A percentile compares a stretch with the other conserved stretches of the same genome.
Evolutionary conservation across 2,113 vertebrate species (phyloP).

Genomic region (Rattus rattus): DNA sequence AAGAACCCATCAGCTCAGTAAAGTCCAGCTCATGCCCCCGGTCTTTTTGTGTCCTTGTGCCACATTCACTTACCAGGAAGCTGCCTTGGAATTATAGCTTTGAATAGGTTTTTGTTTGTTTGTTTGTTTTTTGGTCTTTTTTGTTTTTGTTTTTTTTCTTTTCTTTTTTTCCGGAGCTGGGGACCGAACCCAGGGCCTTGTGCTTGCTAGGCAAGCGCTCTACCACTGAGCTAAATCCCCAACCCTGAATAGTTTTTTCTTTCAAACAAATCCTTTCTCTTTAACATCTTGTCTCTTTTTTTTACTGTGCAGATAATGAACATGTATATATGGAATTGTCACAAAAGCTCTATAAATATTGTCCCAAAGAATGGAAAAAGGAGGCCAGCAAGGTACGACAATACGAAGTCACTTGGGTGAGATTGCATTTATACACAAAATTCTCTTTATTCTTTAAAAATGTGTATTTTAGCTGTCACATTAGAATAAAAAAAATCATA

Average conservation of each 20-base stretch:
- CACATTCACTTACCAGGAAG: conserved; percentile 12
- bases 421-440: conserved; percentile 84
- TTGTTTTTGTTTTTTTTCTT: not conserved
- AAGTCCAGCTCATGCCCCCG: not conserved
- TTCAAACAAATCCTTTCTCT: not conserved
- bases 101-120: not conserved
- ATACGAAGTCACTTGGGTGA: conserved; percentile 86
- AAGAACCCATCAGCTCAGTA: not conserved
- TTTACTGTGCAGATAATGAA: conserved; percentile 93
- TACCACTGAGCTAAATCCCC: too few relatives aligned
- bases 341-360: conserved; percentile 99
- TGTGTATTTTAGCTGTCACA: conserved; percentile 1
- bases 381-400: conserved; percentile 97
- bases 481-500: conserved; percentile 28
- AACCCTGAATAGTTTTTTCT: not conserved
- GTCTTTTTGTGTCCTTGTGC: not conserved
- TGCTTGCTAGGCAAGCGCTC: too few relatives aligned
- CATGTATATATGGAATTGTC: conserved; percentile 98
- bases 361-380: conserved; percentile 99
- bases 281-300: conserved; percentile 21
- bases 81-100: not conserved
- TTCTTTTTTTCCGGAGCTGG: too few relatives aligned
- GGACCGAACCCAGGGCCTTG: too few relatives aligned
- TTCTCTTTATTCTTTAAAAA: conserved; percentile 74
- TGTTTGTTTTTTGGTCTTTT: not conserved